A percentile compares a stretch with the other conserved stretches of the same genome.
phyloP scores from a whole-genome alignment of 1,140 invertebrate genomes.

The Palaemon carinicauda region DNA sequence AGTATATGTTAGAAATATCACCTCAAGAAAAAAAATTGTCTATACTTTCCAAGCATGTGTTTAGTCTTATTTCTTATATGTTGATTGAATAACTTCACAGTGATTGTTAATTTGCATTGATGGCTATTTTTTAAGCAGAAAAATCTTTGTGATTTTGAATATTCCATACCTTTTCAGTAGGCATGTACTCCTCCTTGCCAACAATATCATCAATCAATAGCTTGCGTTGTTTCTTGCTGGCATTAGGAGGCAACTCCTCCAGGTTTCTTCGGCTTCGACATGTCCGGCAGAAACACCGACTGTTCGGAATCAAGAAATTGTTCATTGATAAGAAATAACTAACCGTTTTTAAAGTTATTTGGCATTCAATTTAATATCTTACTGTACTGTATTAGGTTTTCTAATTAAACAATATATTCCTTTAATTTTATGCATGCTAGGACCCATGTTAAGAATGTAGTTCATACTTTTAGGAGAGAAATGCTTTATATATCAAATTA shows the following conservation, averaged over 20 bases:
- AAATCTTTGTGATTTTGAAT: neutral
- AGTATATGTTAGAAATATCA: neutral
- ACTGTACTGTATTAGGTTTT: no score
- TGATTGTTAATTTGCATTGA: neutral
- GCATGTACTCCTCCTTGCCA: constrained; percentile 62
- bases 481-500: no score
- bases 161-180: constrained; percentile 60
- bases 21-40: neutral
- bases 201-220: constrained; percentile 59
- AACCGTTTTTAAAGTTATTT: neutral
- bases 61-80: neutral
- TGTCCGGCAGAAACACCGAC: constrained; percentile 60
- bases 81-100: no score
- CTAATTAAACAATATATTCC: no score
- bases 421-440: no score
- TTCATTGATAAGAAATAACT: neutral
- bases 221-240: constrained; percentile 49
- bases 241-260: constrained; percentile 52
- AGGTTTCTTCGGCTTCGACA: constrained; percentile 53
- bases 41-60: neutral
- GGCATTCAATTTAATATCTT: neutral
- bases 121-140: neutral
- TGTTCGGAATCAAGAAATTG: neutral
- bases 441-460: no score
- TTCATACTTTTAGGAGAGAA: no score